phyloP scores from a whole-genome alignment of 1,140 invertebrate species.

The Phthorimaea operculella region DNA sequence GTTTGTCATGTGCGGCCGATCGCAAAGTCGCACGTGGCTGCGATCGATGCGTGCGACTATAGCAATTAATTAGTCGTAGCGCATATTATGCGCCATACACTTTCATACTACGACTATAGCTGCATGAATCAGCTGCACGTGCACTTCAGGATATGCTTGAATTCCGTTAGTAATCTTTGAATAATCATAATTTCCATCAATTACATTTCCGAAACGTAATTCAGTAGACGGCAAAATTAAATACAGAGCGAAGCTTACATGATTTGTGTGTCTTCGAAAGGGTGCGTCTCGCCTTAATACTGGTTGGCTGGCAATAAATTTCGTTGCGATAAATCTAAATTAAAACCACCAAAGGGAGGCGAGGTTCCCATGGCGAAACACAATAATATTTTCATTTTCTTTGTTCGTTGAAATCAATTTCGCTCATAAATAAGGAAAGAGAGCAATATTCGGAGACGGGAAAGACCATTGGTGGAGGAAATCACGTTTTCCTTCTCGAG shows the following conservation, averaged over 20 bases:
- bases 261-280: constrained; percentile 1
- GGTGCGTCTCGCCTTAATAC: neutral
- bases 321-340: neutral
- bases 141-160: too few relatives aligned
- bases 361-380: neutral
- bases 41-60: too few relatives aligned
- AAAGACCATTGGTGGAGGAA: constrained; percentile 3
- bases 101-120: too few relatives aligned
- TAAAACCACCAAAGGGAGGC: neutral
- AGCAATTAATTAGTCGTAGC: too few relatives aligned
- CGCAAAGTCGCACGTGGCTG: too few relatives aligned
- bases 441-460: constrained; percentile 4
- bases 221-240: neutral
- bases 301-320: neutral
- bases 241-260: neutral
- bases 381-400: constrained; percentile 1
- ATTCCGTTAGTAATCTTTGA: too few relatives aligned
- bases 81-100: too few relatives aligned
- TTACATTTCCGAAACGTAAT: too few relatives aligned
- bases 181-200: too few relatives aligned
- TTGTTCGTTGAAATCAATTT: constrained; percentile 1
- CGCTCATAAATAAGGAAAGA: constrained; percentile 2
- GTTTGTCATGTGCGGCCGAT: too few relatives aligned
- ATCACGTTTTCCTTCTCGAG: neutral
- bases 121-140: too few relatives aligned